Conservation (phyloP, 2,113 vertebrate species). For the Catagonus wagneri region DNA sequence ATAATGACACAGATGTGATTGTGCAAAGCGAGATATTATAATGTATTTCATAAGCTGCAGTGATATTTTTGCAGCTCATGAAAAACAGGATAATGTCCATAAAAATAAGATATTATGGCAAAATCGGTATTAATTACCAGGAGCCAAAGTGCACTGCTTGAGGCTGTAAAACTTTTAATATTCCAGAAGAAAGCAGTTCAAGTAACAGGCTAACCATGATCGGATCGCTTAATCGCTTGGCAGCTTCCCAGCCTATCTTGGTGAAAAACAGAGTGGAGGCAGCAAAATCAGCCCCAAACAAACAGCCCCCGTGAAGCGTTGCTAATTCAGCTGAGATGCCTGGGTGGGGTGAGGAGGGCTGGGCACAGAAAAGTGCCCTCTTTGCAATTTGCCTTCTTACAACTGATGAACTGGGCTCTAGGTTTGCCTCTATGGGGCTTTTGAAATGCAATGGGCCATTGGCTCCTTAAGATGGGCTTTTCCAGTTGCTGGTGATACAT, state of each 20-base stretch:
- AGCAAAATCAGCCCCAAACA: conserved; percentile 19
- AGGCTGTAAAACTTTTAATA: conserved; percentile 81
- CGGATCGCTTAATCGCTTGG: conserved; percentile 46
- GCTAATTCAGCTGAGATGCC: conserved; percentile 46
- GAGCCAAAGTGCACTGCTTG: conserved; percentile 69
- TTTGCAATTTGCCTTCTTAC: conserved; percentile 43
- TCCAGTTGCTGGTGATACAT: background rate
- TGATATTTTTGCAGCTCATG: conserved; percentile 71
- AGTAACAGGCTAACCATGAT: conserved; percentile 27
- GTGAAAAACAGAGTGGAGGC: background rate
- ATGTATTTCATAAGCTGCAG: conserved; percentile 57
- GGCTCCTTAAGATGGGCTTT: background rate
- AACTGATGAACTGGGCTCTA: background rate
- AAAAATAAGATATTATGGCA: conserved; percentile 76
- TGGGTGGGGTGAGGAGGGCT: background rate
- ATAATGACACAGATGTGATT: conserved; percentile 70
- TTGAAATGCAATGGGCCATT: background rate
- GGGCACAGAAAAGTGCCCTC: background rate
- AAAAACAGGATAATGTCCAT: conserved; percentile 78
- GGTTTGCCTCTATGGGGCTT: background rate
- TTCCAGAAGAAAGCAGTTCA: conserved; percentile 72
- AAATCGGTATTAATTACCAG: conserved; percentile 80
- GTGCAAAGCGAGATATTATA: conserved; percentile 45
- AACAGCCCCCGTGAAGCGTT: background rate
- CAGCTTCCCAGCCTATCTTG: conserved; percentile 63